phyloP scores from a whole-genome alignment of 2,888 invertebrate genomes.

The Microctonus aethiopoides region DNA sequence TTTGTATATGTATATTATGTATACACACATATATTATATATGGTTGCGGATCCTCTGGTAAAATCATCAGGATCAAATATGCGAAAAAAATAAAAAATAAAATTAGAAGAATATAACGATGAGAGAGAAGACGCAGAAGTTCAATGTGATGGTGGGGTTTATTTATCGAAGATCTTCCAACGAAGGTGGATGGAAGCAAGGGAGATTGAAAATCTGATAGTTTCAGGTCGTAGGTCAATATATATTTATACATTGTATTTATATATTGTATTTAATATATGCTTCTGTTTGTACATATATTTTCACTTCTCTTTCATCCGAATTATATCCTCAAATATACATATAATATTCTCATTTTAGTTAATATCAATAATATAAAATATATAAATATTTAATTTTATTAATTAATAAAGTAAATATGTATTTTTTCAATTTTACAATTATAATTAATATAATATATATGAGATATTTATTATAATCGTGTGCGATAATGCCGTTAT shows the following conservation, averaged over 20 bases:
- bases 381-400: background rate
- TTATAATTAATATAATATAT: background rate
- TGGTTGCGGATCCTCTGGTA: background rate
- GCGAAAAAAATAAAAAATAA: background rate
- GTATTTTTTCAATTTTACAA: background rate
- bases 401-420: background rate
- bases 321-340: background rate
- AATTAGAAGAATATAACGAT: background rate
- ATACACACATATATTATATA: too few species aligned
- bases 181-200: conserved; percentile 34
- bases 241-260: too few species aligned
- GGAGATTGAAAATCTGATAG: conserved; percentile 36
- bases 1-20: too few species aligned
- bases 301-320: conserved; percentile 4
- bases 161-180: conserved; percentile 41
- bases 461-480: background rate
- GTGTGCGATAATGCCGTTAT: background rate
- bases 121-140: background rate
- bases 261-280: too few species aligned
- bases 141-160: conserved; percentile 19
- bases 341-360: background rate
- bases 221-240: conserved; percentile 36
- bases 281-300: conserved; percentile 41
- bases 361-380: background rate
- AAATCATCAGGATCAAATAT: background rate